These are phyloP conservation scores for Hipposideros armiger DNA, from an alignment of 2,113 vertebrate species.

Conservation along the genomic window DNA sequence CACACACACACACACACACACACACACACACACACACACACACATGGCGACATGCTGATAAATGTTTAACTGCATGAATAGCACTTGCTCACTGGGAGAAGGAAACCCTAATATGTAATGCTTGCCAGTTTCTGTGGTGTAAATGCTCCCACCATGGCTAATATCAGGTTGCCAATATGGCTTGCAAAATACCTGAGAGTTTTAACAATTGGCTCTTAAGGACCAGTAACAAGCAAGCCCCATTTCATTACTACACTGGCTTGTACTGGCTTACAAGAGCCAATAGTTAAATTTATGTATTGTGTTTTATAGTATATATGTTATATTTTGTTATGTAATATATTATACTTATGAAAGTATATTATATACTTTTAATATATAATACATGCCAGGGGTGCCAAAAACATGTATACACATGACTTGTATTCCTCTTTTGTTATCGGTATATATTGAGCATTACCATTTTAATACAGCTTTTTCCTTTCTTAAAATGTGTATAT, in stretches of 20 bases:
- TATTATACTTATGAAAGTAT: slow-evolving; percentile 7
- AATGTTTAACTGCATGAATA: background rate
- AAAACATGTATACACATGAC: too few relatives aligned
- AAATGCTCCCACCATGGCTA: background rate
- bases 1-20: background rate
- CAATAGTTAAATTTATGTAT: background rate
- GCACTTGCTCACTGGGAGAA: background rate
- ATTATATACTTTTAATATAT: background rate
- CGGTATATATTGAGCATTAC: too few relatives aligned
- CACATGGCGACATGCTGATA: background rate
- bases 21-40: background rate
- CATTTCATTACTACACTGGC: background rate
- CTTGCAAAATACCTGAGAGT: background rate
- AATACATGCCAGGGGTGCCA: too few relatives aligned
- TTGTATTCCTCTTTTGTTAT: too few relatives aligned
- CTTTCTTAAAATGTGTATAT: too few relatives aligned
- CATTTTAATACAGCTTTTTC: too few relatives aligned
- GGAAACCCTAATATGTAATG: background rate
- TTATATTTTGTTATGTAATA: background rate
- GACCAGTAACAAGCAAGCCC: background rate
- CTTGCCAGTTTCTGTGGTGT: slow-evolving; percentile 6
- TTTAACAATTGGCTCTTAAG: background rate
- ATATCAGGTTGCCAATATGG: background rate
- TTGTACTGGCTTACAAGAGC: background rate
- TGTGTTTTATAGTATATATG: background rate